Evolutionary conservation across 2,797 vertebrate genomes (phyloP).

Genomic region (Syngnathus rostellatus): DNA sequence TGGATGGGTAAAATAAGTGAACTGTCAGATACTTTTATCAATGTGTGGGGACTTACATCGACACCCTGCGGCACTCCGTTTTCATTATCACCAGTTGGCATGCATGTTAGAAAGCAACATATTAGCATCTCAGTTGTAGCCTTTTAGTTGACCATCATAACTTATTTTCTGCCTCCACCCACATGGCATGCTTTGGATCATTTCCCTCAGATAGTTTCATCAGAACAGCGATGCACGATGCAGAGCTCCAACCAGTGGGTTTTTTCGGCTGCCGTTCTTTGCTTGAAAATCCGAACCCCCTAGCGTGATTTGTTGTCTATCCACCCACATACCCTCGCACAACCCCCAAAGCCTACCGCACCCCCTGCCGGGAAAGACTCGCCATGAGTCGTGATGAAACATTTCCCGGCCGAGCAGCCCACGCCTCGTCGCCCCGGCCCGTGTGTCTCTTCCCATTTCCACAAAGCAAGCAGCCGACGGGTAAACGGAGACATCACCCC

Average conservation of each 20-base stretch:
- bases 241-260: slow-evolving; percentile 46
- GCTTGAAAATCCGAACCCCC: background rate
- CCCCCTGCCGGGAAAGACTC: slow-evolving; percentile 53
- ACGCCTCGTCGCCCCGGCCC: slow-evolving; percentile 48
- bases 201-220: slow-evolving; percentile 42
- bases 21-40: background rate
- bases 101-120: background rate
- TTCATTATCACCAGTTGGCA: slow-evolving; percentile 31
- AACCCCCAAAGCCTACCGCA: slow-evolving; percentile 42
- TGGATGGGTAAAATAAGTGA: background rate
- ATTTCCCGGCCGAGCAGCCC: slow-evolving; percentile 53
- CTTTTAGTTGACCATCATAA: background rate
- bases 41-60: slow-evolving; percentile 16
- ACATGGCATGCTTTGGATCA: slow-evolving; percentile 29
- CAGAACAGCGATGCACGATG: slow-evolving; percentile 31
- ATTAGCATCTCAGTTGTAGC: background rate
- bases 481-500: slow-evolving; percentile 47
- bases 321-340: background rate
- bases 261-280: slow-evolving; percentile 9
- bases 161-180: background rate
- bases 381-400: slow-evolving; percentile 57
- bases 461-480: slow-evolving; percentile 52
- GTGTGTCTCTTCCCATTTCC: slow-evolving; percentile 55
- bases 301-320: background rate
- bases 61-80: slow-evolving; percentile 22